Conservation (phyloP, 2,888 invertebrate species). For the Athalia circularis region DNA sequence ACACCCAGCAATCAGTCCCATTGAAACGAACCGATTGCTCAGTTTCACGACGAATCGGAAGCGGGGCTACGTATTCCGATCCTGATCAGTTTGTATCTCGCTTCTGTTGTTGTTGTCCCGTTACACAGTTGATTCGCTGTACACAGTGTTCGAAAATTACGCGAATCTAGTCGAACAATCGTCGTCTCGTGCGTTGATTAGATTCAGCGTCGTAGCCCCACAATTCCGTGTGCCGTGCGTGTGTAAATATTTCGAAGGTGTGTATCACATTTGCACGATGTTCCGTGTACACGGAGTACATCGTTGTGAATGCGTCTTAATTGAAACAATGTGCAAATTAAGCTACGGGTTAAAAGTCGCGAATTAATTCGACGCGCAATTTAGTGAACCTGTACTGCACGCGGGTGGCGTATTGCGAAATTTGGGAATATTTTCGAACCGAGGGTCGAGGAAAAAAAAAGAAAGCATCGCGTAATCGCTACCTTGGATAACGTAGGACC, state of each 20-base stretch:
- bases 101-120: conserved; percentile 28
- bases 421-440: too few species aligned
- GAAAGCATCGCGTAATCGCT: too few species aligned
- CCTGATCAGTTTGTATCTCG: conserved; percentile 4
- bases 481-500: too few species aligned
- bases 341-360: not conserved
- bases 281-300: too few species aligned
- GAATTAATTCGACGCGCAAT: not conserved
- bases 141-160: conserved; percentile 16
- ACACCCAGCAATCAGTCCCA: conserved; percentile 1
- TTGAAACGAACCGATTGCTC: not conserved
- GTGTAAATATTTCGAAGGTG: too few species aligned
- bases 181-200: conserved; percentile 53
- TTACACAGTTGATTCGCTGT: conserved; percentile 25
- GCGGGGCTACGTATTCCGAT: not conserved
- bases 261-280: too few species aligned
- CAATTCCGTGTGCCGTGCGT: not conserved
- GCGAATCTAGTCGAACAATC: conserved; percentile 53
- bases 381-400: not conserved
- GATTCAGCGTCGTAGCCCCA: conserved; percentile 51
- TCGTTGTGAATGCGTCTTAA: conserved; percentile 59
- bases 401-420: too few species aligned
- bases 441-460: too few species aligned
- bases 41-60: not conserved
- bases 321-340: conserved; percentile 50